Evolutionary conservation across 1,140 invertebrate genomes (phyloP).

Genomic region (Maconellicoccus hirsutus): DNA sequence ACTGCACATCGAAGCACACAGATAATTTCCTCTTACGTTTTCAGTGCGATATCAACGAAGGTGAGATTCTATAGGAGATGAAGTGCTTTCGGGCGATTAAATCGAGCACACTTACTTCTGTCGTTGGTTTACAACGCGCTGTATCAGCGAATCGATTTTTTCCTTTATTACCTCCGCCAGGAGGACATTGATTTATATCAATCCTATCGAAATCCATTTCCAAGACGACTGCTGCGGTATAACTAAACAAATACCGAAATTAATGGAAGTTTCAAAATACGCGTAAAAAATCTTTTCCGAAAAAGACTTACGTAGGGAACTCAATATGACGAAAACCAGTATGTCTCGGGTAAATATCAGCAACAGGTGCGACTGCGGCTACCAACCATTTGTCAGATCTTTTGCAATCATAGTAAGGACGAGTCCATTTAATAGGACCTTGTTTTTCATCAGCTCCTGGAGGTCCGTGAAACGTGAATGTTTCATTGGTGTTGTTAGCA

Average conservation of each 20-base stretch:
- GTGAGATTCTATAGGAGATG: too few relatives aligned
- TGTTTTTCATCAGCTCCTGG: slow-evolving; percentile 74
- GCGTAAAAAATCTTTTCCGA: background rate
- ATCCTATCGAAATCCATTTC: slow-evolving; percentile 96
- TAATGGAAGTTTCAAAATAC: background rate
- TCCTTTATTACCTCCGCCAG: slow-evolving; percentile 70
- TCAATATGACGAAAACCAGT: slow-evolving; percentile 89
- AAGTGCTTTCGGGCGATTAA: background rate
- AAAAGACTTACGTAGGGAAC: slow-evolving; percentile 71
- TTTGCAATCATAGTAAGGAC: slow-evolving; percentile 94
- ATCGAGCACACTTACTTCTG: slow-evolving; percentile 53
- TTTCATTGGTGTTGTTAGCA: slow-evolving; percentile 91
- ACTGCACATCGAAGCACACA: background rate
- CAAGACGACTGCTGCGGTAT: slow-evolving; percentile 81
- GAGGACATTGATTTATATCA: slow-evolving; percentile 95
- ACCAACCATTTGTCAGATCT: slow-evolving; percentile 92
- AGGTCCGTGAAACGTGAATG: slow-evolving; percentile 88
- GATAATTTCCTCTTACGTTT: background rate
- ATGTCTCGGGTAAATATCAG: slow-evolving; percentile 90
- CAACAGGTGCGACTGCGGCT: slow-evolving; percentile 82
- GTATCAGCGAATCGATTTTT: slow-evolving; percentile 85
- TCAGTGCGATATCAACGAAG: too few relatives aligned
- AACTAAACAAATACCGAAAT: slow-evolving; percentile 43
- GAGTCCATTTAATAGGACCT: slow-evolving; percentile 84
- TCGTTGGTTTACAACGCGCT: slow-evolving; percentile 85